phyloP scores from a whole-genome alignment of 2,113 vertebrate genomes.

The Larimichthys polyactis region DNA sequence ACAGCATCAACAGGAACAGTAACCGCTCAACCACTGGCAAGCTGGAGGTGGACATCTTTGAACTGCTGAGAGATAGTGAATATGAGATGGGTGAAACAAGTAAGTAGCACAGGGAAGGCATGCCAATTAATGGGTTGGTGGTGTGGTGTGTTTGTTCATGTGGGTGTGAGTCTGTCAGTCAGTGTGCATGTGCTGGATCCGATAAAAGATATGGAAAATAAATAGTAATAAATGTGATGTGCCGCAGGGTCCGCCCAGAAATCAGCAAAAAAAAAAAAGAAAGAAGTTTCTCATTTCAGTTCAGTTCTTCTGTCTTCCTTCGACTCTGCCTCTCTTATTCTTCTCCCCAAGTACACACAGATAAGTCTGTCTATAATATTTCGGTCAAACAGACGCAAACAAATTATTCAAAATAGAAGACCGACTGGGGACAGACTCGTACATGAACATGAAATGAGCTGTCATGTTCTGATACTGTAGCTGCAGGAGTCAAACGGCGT shows the following conservation, averaged over 20 bases:
- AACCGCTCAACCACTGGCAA: conserved; percentile 93
- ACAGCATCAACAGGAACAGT: conserved; percentile 93
- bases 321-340: not conserved
- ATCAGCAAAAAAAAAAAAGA: not conserved
- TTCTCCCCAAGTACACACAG: not conserved
- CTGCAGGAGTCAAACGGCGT: conserved; percentile 25
- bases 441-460: conserved; percentile 21
- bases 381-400: conserved; percentile 35
- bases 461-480: conserved; percentile 39
- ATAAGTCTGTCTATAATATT: conserved; percentile 36
- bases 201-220: not conserved
- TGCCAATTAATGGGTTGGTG: not conserved
- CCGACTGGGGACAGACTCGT: not conserved
- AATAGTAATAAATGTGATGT: conserved; percentile 8
- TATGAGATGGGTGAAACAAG: conserved; percentile 99
- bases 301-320: conserved; percentile 19
- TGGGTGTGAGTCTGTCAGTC: conserved; percentile 2
- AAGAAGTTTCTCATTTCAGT: conserved; percentile 16
- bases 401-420: conserved; percentile 43
- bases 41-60: conserved; percentile 97
- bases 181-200: not conserved
- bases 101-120: conserved; percentile 73
- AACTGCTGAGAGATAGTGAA: conserved; percentile 97
- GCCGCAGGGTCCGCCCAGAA: not conserved
- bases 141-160: conserved; percentile 3